These are phyloP conservation scores for Cynopterus sphinx DNA, from an alignment of 2,797 vertebrate species.

Conservation along the genomic window DNA sequence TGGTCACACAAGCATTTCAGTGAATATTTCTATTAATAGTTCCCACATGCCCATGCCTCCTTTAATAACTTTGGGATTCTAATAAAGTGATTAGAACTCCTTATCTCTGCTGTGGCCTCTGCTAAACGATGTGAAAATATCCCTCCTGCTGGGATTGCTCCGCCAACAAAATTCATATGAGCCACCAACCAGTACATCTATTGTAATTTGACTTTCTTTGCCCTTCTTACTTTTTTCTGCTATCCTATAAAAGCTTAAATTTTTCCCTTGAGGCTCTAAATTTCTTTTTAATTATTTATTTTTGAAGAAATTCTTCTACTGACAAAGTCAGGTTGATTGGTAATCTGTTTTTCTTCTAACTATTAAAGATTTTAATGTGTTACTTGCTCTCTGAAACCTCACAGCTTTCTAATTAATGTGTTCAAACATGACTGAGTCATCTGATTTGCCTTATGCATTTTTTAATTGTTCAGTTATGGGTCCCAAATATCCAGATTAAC, in stretches of 20 bases:
- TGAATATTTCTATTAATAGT: constrained; percentile 70
- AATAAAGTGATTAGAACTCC: constrained; percentile 81
- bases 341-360: background rate
- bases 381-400: constrained; percentile 22
- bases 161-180: constrained; percentile 82
- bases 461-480: background rate
- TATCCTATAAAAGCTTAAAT: constrained; percentile 43
- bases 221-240: constrained; percentile 79
- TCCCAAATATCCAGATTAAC: background rate
- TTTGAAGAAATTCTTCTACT: background rate
- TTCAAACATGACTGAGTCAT: background rate
- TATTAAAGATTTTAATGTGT: background rate
- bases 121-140: constrained; percentile 79
- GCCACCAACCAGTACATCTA: constrained; percentile 78
- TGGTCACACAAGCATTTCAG: constrained; percentile 53
- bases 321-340: background rate
- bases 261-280: constrained; percentile 56
- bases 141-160: constrained; percentile 82
- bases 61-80: constrained; percentile 76
- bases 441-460: background rate
- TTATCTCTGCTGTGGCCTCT: constrained; percentile 78
- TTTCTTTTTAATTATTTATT: constrained; percentile 57
- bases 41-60: constrained; percentile 44
- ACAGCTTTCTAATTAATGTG: background rate
- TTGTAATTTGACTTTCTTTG: constrained; percentile 83